These are phyloP conservation scores for Pantherophis guttatus DNA, from an alignment of 2,113 vertebrate genomes.

Conservation along the genomic window DNA sequence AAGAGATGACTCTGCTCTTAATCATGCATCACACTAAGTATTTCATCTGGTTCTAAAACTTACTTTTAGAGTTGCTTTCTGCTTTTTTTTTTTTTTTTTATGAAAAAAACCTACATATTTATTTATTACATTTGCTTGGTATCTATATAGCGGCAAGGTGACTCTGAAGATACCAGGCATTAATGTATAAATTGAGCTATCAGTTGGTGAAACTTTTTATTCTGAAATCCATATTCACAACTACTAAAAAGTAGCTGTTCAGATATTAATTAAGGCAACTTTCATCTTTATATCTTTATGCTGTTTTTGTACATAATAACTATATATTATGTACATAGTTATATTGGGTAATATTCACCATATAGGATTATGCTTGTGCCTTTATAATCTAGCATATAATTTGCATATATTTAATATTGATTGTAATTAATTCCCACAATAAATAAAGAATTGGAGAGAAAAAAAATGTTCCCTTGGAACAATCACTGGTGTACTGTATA, in stretches of 20 bases:
- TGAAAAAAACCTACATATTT: not conserved
- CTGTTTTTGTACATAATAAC: not conserved
- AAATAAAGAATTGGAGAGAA: not conserved
- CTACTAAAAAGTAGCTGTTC: not conserved
- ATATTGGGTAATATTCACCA: not conserved
- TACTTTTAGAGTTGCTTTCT: not conserved
- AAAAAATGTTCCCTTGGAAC: not conserved
- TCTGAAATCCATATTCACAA: not conserved
- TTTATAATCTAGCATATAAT: not conserved
- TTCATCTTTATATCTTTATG: not conserved
- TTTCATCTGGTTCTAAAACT: conserved; percentile 35
- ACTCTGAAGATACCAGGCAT: not conserved
- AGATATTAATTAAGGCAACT: not conserved
- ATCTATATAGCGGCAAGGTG: not conserved
- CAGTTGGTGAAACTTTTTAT: not conserved
- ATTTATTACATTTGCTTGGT: not conserved
- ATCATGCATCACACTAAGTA: conserved; percentile 28
- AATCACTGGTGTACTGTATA: conserved; percentile 33
- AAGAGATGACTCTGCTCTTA: conserved; percentile 32
- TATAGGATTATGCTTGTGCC: not conserved
- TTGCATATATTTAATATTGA: not conserved
- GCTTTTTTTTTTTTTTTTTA: conserved; percentile 20
- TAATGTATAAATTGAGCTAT: not conserved
- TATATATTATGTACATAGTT: not conserved
- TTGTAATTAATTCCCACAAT: not conserved